Conservation (phyloP, 2,797 vertebrate species). For the Danionella dracula region DNA sequence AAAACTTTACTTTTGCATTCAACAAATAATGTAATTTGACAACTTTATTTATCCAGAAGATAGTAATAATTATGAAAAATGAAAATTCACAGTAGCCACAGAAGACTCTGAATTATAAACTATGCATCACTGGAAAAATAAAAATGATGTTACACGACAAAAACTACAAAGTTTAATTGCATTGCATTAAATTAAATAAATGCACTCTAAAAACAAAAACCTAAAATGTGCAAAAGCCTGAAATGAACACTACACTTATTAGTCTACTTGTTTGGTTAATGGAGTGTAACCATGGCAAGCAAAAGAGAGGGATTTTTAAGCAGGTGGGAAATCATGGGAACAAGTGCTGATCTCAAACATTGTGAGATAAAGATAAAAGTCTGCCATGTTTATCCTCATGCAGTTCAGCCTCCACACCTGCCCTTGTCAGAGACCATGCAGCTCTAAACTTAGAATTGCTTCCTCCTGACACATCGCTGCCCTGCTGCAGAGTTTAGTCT, state of each 20-base stretch:
- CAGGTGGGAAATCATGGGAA: conserved; percentile 6
- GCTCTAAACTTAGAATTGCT: not conserved
- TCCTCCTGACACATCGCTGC: no score
- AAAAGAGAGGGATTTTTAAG: not conserved
- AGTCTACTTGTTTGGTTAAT: no score
- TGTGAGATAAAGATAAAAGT: conserved; percentile 5
- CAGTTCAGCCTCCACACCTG: not conserved
- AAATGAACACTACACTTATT: not conserved
- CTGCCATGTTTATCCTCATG: not conserved
- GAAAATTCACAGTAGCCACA: no score
- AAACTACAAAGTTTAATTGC: no score
- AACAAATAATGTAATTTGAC: no score
- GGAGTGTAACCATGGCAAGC: not conserved
- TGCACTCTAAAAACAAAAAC: not conserved
- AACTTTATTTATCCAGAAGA: no score
- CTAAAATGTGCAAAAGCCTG: not conserved
- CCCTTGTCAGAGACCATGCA: not conserved
- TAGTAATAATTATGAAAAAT: no score
- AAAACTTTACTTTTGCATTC: no score
- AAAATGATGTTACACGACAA: no score
- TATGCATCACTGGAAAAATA: no score
- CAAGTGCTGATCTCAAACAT: conserved; percentile 1
- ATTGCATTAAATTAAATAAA: not conserved
- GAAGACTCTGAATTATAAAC: no score
- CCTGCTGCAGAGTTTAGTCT: not conserved